A percentile compares a stretch with the other conserved stretches of the same genome.
phyloP scores from a whole-genome alignment of 2,797 vertebrate genomes.

The Bufotes viridis region DNA sequence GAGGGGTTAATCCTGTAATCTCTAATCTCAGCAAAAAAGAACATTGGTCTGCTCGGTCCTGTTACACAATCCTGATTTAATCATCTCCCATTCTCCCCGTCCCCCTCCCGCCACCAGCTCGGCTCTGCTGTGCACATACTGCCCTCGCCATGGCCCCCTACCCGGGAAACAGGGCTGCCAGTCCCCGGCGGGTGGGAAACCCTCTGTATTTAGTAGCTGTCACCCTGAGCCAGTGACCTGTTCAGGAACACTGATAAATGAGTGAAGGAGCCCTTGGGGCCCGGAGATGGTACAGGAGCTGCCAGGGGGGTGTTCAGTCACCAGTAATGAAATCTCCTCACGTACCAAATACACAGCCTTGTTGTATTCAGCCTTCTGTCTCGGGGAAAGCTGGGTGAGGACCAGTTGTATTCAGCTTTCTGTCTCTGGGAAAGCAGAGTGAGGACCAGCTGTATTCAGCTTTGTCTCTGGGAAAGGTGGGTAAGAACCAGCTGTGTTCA shows the following conservation, averaged over 20 bases:
- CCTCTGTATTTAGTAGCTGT: conserved; percentile 15
- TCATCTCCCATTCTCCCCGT: background rate
- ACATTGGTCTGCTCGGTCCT: conserved; percentile 1
- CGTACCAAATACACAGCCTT: no score
- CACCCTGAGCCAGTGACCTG: conserved; percentile 37
- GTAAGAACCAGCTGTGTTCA: no score
- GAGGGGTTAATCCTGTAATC: conserved; percentile 33
- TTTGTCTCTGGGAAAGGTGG: no score
- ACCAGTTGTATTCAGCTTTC: no score
- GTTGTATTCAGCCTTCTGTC: no score
- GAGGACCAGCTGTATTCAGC: no score
- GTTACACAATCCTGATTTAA: conserved; percentile 37
- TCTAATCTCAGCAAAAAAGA: conserved; percentile 17
- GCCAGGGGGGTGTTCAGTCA: background rate
- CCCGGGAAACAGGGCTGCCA: conserved; percentile 11
- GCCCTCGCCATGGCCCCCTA: background rate
- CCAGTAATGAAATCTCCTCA: background rate
- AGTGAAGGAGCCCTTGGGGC: background rate
- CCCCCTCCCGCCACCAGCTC: background rate
- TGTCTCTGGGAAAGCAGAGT: no score
- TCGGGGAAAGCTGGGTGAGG: no score
- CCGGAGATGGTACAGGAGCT: background rate
- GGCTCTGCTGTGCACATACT: conserved; percentile 4
- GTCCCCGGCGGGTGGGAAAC: background rate
- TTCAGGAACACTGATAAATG: conserved; percentile 20